Conservation (phyloP, 2,888 invertebrate genomes). For the Dromius quadrimaculatus region DNA sequence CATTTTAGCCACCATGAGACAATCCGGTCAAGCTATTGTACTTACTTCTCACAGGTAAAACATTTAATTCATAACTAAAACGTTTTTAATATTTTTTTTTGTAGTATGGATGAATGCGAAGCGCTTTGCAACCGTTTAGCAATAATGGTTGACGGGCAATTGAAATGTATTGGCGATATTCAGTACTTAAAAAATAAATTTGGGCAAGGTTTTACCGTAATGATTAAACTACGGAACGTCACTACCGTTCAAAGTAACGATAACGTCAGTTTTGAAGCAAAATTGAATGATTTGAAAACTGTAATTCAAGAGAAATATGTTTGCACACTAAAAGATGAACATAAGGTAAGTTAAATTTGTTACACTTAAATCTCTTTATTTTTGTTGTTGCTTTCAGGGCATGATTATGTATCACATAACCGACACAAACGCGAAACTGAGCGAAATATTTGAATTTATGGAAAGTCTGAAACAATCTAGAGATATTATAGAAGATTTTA, state of each 20-base stretch:
- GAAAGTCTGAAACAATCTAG: conserved; percentile 66
- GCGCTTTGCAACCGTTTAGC: conserved; percentile 80
- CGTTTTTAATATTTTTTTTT: not conserved
- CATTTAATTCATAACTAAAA: not conserved
- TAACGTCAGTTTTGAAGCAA: conserved; percentile 1
- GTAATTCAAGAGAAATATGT: conserved; percentile 47
- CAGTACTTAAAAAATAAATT: conserved; percentile 82
- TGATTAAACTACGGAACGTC: conserved; percentile 59
- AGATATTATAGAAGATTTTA: conserved; percentile 79
- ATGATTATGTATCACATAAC: conserved; percentile 78
- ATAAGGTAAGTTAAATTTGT: conserved; percentile 58
- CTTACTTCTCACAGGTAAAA: conserved; percentile 50
- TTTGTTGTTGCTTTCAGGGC: conserved; percentile 66
- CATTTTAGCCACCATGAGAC: conserved; percentile 58
- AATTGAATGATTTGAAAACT: conserved; percentile 24
- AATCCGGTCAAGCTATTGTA: conserved; percentile 43
- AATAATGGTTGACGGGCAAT: conserved; percentile 85
- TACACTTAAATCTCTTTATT: not conserved
- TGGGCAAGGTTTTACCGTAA: conserved; percentile 69
- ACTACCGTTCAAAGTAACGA: conserved; percentile 22
- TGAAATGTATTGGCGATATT: conserved; percentile 80
- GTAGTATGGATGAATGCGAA: conserved; percentile 88
- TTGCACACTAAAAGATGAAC: conserved; percentile 61
- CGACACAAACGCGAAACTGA: conserved; percentile 73
- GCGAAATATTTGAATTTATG: conserved; percentile 78